phyloP scores from a whole-genome alignment of 2,113 vertebrate species.

The Calonectris borealis region DNA sequence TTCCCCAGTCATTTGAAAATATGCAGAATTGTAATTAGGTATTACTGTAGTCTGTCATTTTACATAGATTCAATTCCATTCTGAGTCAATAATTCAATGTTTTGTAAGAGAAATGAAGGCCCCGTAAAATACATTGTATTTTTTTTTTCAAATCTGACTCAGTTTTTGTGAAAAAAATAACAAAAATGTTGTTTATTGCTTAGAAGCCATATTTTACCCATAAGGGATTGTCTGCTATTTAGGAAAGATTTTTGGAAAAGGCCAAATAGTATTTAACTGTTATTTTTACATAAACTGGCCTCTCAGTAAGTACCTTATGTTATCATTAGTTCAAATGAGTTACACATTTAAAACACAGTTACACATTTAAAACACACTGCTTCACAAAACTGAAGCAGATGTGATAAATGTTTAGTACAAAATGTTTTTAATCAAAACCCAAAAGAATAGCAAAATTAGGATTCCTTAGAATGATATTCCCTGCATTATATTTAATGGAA shows the following conservation, averaged over 20 bases:
- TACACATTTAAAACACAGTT: neutral
- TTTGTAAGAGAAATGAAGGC: neutral
- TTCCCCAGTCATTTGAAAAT: neutral
- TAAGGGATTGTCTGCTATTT: neutral
- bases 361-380: neutral
- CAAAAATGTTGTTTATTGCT: neutral
- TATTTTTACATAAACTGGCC: neutral
- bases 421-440: neutral
- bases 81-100: neutral
- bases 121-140: neutral
- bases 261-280: neutral
- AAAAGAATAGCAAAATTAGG: neutral
- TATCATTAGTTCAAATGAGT: neutral
- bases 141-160: neutral
- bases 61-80: neutral
- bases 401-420: neutral
- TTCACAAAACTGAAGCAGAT: neutral
- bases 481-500: neutral
- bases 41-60: neutral
- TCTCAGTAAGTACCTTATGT: neutral
- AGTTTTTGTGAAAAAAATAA: neutral
- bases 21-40: neutral
- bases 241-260: neutral
- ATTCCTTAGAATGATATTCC: neutral
- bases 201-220: neutral